These are phyloP conservation scores for Eremobia ochroleuca DNA, from an alignment of 2,888 invertebrate genomes.

Conservation along the genomic window DNA sequence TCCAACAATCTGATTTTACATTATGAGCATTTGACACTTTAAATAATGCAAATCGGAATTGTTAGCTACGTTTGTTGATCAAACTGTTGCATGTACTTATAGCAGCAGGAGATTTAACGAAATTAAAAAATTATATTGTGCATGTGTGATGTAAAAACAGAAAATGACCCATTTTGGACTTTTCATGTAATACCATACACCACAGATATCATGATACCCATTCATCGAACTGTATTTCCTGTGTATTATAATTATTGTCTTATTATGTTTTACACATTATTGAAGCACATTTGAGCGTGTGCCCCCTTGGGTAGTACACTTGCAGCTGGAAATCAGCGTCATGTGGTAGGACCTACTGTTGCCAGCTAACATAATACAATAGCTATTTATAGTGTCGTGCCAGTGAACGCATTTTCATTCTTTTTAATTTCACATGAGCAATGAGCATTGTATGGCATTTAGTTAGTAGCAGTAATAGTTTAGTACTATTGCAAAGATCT, in stretches of 20 bases:
- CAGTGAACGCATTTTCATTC: background rate
- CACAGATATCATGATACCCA: background rate
- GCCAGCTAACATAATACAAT: background rate
- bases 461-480: background rate
- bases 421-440: background rate
- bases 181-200: background rate
- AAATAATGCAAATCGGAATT: background rate
- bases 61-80: background rate
- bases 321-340: no score
- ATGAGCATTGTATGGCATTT: background rate
- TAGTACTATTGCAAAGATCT: background rate
- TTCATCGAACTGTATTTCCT: background rate
- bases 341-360: background rate
- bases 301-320: no score
- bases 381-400: background rate
- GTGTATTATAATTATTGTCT: background rate
- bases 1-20: background rate
- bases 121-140: background rate
- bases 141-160: background rate
- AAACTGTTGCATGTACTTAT: background rate
- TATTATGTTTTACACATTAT: background rate
- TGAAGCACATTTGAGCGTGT: background rate
- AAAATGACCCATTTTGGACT: background rate
- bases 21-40: background rate
- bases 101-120: background rate